Percentiles rank a stretch among this genome's conserved stretches.
These are phyloP conservation scores for Pseudonaja textilis DNA, from an alignment of 2,113 vertebrate species.

Conservation along the genomic window DNA sequence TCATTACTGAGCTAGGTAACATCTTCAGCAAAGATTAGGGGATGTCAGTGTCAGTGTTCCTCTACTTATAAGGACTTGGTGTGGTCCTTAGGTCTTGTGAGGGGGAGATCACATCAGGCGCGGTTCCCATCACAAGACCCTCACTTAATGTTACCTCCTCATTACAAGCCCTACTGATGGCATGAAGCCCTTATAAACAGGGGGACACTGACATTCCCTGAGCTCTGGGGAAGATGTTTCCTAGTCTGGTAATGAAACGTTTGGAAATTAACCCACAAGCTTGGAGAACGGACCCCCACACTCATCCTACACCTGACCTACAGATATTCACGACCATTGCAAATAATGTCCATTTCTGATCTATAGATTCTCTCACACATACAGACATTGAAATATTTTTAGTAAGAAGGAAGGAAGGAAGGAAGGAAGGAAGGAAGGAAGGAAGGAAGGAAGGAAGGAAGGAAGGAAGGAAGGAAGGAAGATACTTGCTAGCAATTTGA, in stretches of 20 bases:
- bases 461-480: background rate
- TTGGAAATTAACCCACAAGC: background rate
- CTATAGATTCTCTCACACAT: background rate
- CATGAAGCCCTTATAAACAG: background rate
- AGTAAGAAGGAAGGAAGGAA: too few relatives aligned
- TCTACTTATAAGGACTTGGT: background rate
- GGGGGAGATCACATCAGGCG: background rate
- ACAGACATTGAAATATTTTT: background rate
- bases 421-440: too few relatives aligned
- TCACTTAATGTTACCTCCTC: background rate
- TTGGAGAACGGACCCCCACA: background rate
- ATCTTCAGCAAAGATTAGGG: background rate
- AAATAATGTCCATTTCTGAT: background rate
- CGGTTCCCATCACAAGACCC: background rate
- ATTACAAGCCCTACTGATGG: background rate
- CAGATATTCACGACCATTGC: background rate
- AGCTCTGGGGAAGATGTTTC: too few relatives aligned
- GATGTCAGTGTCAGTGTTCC: background rate
- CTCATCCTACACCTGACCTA: background rate
- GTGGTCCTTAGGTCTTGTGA: background rate
- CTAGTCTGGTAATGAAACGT: background rate
- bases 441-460: too few relatives aligned
- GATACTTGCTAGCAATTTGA: background rate
- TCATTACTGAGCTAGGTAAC: background rate
- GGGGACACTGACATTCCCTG: background rate